A percentile compares a stretch with the other conserved stretches of the same genome.
Evolutionary conservation across 1,140 invertebrate genomes (phyloP).

Genomic region (Drosophila chauvacae): DNA sequence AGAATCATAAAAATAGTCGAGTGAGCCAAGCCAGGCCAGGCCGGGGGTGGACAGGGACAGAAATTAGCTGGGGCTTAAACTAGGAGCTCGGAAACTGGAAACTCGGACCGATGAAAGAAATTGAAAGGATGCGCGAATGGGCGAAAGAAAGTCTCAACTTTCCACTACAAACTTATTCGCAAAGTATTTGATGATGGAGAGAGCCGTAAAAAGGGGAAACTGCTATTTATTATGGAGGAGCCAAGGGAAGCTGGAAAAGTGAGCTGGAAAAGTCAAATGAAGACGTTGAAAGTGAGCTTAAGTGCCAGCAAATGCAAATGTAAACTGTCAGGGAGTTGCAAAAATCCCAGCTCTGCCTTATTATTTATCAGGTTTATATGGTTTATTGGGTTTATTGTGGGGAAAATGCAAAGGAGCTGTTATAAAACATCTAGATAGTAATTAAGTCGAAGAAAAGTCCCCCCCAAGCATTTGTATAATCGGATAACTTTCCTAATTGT

Average conservation of each 20-base stretch:
- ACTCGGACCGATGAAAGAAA: conserved; percentile 23
- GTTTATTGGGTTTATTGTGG: not conserved
- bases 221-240: conserved; percentile 17
- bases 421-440: not conserved
- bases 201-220: not conserved
- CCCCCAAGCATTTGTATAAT: not conserved
- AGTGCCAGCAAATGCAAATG: conserved; percentile 18
- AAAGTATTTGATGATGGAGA: conserved; percentile 27
- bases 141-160: conserved; percentile 28
- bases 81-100: not conserved
- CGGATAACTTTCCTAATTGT: not conserved
- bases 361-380: not conserved
- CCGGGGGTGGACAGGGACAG: not conserved
- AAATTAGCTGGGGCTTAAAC: conserved; percentile 31
- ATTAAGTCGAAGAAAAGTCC: no score
- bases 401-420: not conserved
- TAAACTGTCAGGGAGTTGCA: not conserved
- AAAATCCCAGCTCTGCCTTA: not conserved
- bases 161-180: conserved; percentile 25
- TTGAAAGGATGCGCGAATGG: conserved; percentile 28
- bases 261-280: conserved; percentile 17
- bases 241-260: conserved; percentile 1
- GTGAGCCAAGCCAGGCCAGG: not conserved
- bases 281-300: conserved; percentile 32
- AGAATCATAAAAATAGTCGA: conserved; percentile 57